phyloP scores from a whole-genome alignment of 2,888 invertebrate genomes.

The Cloeon dipterum region DNA sequence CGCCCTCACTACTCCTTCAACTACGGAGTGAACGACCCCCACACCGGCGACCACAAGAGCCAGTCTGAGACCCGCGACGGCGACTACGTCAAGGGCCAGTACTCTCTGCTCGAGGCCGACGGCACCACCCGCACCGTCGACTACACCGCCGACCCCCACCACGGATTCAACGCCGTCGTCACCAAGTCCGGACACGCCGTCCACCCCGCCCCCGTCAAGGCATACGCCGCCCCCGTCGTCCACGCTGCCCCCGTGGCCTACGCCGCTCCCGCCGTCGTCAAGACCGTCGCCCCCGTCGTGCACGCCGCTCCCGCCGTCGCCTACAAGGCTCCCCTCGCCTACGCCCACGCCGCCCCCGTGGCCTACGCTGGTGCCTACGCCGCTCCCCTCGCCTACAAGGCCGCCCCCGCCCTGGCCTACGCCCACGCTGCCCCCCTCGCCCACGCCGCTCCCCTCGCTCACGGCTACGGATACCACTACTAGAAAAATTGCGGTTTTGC shows the following conservation, averaged over 20 bases:
- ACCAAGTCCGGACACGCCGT: no score
- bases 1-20: background rate
- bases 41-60: constrained; percentile 1
- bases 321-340: background rate
- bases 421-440: background rate
- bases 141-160: no score
- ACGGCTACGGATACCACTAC: no score
- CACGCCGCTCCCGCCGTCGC: background rate
- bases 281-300: background rate
- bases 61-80: background rate
- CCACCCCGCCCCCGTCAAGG: background rate
- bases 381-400: no score
- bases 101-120: no score
- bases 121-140: no score
- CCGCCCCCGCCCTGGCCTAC: background rate
- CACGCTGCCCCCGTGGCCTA: no score
- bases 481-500: no score
- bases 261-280: constrained; percentile 1
- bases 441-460: background rate
- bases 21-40: constrained; percentile 1
- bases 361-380: background rate
- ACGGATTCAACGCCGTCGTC: no score
- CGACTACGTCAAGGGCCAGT: constrained; percentile 1
- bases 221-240: constrained; percentile 2
- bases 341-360: no score